Conservation (phyloP, 2,888 invertebrate genomes). For the Adelognathus sp. region DNA sequence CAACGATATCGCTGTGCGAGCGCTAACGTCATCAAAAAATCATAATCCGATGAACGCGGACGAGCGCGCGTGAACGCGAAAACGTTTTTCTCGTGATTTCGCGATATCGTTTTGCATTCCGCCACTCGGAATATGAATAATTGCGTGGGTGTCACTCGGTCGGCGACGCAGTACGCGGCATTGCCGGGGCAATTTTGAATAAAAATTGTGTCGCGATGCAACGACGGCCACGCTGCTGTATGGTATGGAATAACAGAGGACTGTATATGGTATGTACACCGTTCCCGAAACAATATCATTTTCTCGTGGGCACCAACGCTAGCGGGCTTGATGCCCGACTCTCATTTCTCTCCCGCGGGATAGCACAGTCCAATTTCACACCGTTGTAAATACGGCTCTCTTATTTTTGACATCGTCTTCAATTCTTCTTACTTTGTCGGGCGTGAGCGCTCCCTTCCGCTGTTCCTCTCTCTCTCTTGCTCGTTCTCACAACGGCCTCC, state of each 20-base stretch:
- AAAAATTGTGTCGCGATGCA: constrained; percentile 39
- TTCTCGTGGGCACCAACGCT: constrained; percentile 62
- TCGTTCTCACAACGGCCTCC: not conserved
- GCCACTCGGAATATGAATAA: constrained; percentile 19
- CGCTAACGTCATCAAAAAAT: constrained; percentile 21
- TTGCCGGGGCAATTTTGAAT: constrained; percentile 29
- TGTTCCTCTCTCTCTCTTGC: not conserved
- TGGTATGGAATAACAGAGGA: not conserved
- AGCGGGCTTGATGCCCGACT: constrained; percentile 60
- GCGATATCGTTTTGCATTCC: not conserved
- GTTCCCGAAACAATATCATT: constrained; percentile 72
- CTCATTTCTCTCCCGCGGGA: constrained; percentile 75
- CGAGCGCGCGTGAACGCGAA: not conserved
- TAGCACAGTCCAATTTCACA: constrained; percentile 79
- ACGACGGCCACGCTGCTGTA: too few species aligned
- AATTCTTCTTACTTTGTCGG: constrained; percentile 80
- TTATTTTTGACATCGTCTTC: constrained; percentile 79
- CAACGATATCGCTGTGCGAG: not conserved
- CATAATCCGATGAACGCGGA: constrained; percentile 26
- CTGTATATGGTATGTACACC: not conserved
- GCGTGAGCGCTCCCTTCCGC: constrained; percentile 64
- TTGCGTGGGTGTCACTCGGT: constrained; percentile 9
- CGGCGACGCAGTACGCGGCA: not conserved
- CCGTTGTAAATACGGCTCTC: constrained; percentile 79
- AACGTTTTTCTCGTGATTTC: constrained; percentile 23